A percentile compares a stretch with the other conserved stretches of the same genome.
phyloP scores from a whole-genome alignment of 2,888 invertebrate genomes.

The Catotricha subobsoleta region DNA sequence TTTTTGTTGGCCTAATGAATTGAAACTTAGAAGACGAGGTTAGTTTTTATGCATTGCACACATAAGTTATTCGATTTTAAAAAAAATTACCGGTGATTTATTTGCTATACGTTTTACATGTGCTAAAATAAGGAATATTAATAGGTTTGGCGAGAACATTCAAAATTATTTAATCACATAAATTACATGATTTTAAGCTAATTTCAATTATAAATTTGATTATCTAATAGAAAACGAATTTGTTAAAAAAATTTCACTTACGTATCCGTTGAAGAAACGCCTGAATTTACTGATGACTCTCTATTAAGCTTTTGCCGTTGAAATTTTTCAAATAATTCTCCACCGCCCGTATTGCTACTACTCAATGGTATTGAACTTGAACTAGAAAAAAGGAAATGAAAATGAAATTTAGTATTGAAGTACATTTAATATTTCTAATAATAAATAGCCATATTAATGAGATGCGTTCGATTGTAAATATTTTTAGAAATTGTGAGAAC shows the following conservation, averaged over 20 bases:
- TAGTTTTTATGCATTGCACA: no score
- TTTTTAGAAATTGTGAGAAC: not conserved
- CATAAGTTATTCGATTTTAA: no score
- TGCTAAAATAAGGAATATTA: no score
- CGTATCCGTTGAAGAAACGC: conserved; percentile 3
- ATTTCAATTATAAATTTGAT: no score
- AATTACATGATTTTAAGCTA: no score
- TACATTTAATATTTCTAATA: not conserved
- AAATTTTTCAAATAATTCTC: conserved; percentile 18
- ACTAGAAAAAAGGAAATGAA: not conserved
- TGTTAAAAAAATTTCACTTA: conserved; percentile 6
- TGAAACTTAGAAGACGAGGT: no score
- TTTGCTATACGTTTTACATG: no score
- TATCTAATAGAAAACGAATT: no score
- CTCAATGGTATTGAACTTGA: not conserved
- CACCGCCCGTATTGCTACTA: conserved; percentile 9
- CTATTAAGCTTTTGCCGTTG: conserved; percentile 16
- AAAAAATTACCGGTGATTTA: no score
- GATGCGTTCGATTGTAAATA: not conserved
- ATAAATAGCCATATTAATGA: not conserved
- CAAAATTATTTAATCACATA: no score
- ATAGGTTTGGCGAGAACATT: no score
- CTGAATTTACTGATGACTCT: conserved; percentile 11
- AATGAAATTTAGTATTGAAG: not conserved
- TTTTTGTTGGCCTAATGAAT: no score